Evolutionary conservation across 2,113 vertebrate genomes (phyloP).

Genomic region (Taurulus bubalis): DNA sequence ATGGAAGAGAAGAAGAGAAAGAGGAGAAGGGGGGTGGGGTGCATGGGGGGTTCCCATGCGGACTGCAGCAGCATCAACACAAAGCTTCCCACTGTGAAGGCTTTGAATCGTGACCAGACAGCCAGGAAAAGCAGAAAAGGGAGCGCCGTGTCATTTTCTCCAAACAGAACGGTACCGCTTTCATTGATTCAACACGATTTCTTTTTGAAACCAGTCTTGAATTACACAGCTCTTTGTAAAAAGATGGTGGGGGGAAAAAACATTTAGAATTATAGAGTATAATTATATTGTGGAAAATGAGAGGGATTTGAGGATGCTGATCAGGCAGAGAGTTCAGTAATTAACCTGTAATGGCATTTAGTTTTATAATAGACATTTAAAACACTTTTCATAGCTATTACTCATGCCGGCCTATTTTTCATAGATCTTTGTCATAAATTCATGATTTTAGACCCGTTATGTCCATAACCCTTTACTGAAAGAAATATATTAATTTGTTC

Average conservation of each 20-base stretch:
- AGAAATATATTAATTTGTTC: neutral
- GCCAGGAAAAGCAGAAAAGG: slow-evolving; percentile 52
- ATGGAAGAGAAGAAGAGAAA: slow-evolving; percentile 7
- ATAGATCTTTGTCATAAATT: slow-evolving; percentile 18
- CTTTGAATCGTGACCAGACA: slow-evolving; percentile 83
- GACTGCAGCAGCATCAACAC: slow-evolving; percentile 74
- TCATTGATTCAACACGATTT: slow-evolving; percentile 40
- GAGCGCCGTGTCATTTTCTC: slow-evolving; percentile 57
- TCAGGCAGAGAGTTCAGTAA: slow-evolving; percentile 27
- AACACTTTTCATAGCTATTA: neutral
- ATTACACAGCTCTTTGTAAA: slow-evolving; percentile 26
- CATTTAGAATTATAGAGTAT: slow-evolving; percentile 12
- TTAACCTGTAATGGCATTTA: slow-evolving; percentile 32
- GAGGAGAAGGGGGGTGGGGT: neutral
- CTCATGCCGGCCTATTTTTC: slow-evolving; percentile 4
- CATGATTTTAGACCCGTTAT: neutral
- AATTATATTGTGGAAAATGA: slow-evolving; percentile 32
- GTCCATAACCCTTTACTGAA: neutral
- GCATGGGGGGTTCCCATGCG: slow-evolving; percentile 70
- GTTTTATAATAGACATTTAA: too few species aligned
- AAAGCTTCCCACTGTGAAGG: slow-evolving; percentile 60
- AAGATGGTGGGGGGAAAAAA: neutral
- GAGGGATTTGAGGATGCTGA: slow-evolving; percentile 20
- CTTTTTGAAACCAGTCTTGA: slow-evolving; percentile 3
- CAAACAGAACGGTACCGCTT: slow-evolving; percentile 56